Base-by-base conservation (phyloP, 2,797 vertebrate species). In the Cossypha caffra region DNA sequence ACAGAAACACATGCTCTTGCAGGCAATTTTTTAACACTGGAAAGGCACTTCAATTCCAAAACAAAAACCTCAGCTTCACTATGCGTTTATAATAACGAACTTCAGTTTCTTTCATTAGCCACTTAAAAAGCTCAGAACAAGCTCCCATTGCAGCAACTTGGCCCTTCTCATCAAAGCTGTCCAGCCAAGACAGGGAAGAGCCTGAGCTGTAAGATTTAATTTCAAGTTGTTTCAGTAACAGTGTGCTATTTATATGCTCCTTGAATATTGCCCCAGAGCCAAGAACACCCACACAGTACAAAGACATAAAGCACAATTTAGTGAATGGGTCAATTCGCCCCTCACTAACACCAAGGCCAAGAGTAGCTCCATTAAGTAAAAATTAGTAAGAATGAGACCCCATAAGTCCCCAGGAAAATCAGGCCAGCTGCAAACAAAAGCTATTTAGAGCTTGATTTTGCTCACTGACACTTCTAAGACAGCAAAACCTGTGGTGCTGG, bases 151-250 rank as follows among this genome's bases (percentile, higher is more conserved):
- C 75, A 90, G 40, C 58, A 86, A 81, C 37, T 69, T 91, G 63
- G 71, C 35, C 82, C 50, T 84, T 47, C 67, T 61, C 78, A 74
- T 45, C 29, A 77, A 94, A 76, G 43, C 48, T 69, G 40, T 26
- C n/a, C 69, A 58, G 45, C 26, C 62, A 85, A 68, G 79, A 50
- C 59, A 81, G n/a, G n/a, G 45, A 95, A 84, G 73, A 93, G 64
- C 28, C 38, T 81, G 67, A 11, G 26, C 72, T 93, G 40, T 29
- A 85, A 75, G 59, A 67, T 74, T 62, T 86, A 10, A 57, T 86
- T 91, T 94, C 82, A 76, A 84, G 57, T 78, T 94, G 72, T 81
- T 96, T 85, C 75, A 92, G 50, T 88, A 91, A 93, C 66, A 82
- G 63, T 55, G 35, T 40, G 29, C 83, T 82, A 92, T 89, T 96